These are phyloP conservation scores for Hormiphora californensis DNA, from an alignment of 37 sponge, comb jelly and placozoan genomes.

Conservation along the genomic window DNA sequence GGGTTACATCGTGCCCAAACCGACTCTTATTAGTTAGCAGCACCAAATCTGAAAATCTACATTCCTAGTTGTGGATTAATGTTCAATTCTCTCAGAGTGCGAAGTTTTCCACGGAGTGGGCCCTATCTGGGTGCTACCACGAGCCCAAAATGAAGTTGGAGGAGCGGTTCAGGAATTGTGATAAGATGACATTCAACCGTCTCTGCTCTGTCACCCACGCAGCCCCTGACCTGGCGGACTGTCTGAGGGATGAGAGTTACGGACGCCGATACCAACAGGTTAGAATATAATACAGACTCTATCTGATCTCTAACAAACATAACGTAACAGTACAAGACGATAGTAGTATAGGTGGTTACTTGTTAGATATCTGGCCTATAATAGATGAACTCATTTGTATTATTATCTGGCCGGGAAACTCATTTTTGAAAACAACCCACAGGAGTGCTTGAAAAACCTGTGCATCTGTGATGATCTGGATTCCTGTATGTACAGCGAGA, in stretches of 20 bases:
- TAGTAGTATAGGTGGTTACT: no score
- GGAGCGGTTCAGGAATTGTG: slow-evolving; percentile 25
- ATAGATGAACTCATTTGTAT: no score
- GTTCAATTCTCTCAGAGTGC: no score
- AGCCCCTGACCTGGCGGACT: slow-evolving; percentile 4
- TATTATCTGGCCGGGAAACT: no score
- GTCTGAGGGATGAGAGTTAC: background rate
- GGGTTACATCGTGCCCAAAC: no score
- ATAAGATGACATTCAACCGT: background rate
- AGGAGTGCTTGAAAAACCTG: slow-evolving; percentile 32
- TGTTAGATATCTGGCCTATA: no score
- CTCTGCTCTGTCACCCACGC: slow-evolving; percentile 36
- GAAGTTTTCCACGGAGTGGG: slow-evolving; percentile 18
- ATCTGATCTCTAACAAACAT: no score
- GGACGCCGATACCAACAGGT: background rate
- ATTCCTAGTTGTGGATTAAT: no score
- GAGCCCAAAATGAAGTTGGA: background rate
- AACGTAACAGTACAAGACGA: no score
- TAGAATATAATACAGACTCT: no score
- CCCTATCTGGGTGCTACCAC: slow-evolving; percentile 31
- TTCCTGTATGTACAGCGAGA: slow-evolving; percentile 33
- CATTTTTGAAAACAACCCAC: background rate
- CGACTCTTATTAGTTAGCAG: no score
- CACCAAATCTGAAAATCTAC: no score
- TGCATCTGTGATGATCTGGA: slow-evolving; percentile 34